Base-by-base conservation (phyloP, 2,888 invertebrate species). In the Monoplex corrugatus region DNA sequence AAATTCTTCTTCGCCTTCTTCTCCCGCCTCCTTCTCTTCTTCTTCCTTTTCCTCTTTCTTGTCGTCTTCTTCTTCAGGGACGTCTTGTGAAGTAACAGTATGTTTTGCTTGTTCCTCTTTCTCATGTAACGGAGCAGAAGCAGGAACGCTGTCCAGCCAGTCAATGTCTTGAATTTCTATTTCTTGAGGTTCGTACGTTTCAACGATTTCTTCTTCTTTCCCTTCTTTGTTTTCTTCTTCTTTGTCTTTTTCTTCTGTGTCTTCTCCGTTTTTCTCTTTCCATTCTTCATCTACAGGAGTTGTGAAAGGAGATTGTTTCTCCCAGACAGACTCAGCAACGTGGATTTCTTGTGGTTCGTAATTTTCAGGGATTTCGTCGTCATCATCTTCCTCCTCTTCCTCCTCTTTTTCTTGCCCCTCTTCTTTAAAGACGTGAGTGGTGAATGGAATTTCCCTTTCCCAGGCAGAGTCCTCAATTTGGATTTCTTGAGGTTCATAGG, bases 401-500 rank as follows among this genome's bases (percentile, higher is more conserved):
- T 35, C 75, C 10, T 35, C 35, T 75, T 75, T n/a, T 38, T 75
- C 8, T 35, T 75, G 38, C 16, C 10, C 75, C 19, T 35, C 35
- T 35, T 35, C 72, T 68, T 85, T 28, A 23, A 3, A 10, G 19
- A 16, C 78, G 40, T 35, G 38, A 13, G 10, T 23, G 13, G 78
- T 78, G 38, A n/a, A 13, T n/a, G 82, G 2, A 23, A 32, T 43
- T 16, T 82, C 82, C 28, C 13, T 38, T 28, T n/a, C 82, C 45
- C 16, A 40, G n/a, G 45, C 32, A 43, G 8, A 8, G 16, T 45
- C 83, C 19, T 45, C 50, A 83, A 45, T 32, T 23, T 45, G 38
- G n/a, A 82, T 82, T 44, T 82, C 82, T 35, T 28, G 43, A 44
- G 82, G 38, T 38, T 82, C 82, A 44, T 72, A 72, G 23, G 13